Percentiles rank a stretch among this genome's conserved stretches.
phyloP scores from a whole-genome alignment of 2,888 invertebrate species.

The Aphidoletes aphidimyza region DNA sequence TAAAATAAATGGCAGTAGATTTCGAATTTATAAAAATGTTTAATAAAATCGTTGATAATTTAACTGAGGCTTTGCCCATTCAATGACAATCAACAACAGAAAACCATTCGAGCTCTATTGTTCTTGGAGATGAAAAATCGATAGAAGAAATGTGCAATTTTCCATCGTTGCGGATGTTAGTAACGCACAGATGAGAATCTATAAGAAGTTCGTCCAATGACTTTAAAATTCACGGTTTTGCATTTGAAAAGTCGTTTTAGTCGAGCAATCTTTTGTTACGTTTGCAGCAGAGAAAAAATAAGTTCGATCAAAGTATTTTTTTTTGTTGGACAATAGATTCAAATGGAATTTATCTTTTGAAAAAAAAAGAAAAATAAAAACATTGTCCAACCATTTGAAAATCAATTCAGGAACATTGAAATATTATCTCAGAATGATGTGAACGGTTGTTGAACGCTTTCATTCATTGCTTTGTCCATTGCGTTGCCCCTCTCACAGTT shows the following conservation, averaged over 20 bases:
- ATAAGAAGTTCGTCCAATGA: slow-evolving; percentile 23
- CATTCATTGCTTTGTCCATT: not conserved
- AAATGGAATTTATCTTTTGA: no score
- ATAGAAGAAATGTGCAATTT: slow-evolving; percentile 26
- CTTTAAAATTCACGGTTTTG: not conserved
- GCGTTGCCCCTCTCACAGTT: not conserved
- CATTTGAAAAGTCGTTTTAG: no score
- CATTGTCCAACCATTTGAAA: not conserved
- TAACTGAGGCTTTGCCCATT: not conserved
- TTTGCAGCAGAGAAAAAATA: no score
- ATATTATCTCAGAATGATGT: no score
- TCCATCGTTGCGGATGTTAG: slow-evolving; percentile 33
- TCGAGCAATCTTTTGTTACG: no score
- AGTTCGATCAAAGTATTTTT: not conserved
- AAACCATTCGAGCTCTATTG: not conserved
- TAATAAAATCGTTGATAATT: no score
- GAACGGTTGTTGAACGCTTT: slow-evolving; percentile 21
- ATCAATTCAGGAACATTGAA: not conserved
- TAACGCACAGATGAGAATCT: slow-evolving; percentile 9
- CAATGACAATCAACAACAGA: not conserved
- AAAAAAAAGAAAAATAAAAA: no score
- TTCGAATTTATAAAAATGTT: no score
- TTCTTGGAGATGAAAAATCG: slow-evolving; percentile 31
- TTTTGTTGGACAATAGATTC: no score
- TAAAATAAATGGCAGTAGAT: not conserved